Evolutionary conservation across 2,888 invertebrate species (phyloP), one percentile per base, ranked within the genome.

Genomic region (Drosophila vallismaia): DNA sequence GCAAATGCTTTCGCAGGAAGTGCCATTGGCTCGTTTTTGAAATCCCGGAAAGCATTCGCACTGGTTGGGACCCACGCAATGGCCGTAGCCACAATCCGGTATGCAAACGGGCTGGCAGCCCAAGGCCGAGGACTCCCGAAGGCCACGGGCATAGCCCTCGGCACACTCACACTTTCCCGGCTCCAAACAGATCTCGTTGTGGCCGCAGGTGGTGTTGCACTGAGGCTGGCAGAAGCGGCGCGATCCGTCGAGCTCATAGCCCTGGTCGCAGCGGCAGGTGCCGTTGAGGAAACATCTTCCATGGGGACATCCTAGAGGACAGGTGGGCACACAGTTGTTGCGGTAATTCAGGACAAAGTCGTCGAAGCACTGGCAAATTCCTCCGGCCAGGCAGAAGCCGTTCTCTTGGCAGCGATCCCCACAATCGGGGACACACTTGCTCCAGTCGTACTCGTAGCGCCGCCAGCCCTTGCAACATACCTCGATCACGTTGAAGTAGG

Each of bases 391-490:
- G 64, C 94, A 93, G 44, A 91, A 91, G 0, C 93, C 93, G 71
- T 93, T 93, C 26, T 91, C 78, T 56, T 59, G 82, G 51, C 91
- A 91, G 6, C 77, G 76, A 0, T 86, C 80, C 0, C 79, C 77
- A 66, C 94, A 94, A 31, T 91, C 86, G 2, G 93, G 92, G 7
- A 88, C 87, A 79, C 93, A 93, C 44, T 78, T 92, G 26, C 92
- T 93, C 89, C 89, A 92, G 88, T 93, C 93, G 90, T 94, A 93
- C n/a, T 93, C 92, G 85, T 94, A 94, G 2, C 94, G 93, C 57
- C 93, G 92, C 91, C 94, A 96, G 31, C 96, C 96, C 2, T 93
- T 93, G 87, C 96, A 96, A 87, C 96, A 96, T 12, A 94, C 93
- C 69, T 94, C 93, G 79, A 95, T 93, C 53, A 93, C 93, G 86